A percentile compares a stretch with the other conserved stretches of the same genome.
These are phyloP conservation scores for Panorpa germanica DNA, from an alignment of 2,888 invertebrate species.

Conservation along the genomic window DNA sequence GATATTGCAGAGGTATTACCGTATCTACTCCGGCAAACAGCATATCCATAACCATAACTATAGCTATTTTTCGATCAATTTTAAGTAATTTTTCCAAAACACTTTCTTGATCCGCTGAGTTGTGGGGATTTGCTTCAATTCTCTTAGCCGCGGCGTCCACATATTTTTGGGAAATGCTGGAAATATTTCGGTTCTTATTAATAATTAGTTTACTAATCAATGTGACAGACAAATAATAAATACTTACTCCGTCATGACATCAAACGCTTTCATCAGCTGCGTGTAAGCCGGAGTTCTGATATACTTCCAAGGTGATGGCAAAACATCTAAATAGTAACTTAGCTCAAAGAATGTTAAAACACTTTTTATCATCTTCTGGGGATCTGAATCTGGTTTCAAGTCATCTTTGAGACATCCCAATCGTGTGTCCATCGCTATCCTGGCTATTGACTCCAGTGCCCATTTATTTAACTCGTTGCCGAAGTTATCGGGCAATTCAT, in stretches of 20 bases:
- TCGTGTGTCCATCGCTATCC: conserved; percentile 16
- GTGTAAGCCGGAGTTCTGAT: conserved; percentile 5
- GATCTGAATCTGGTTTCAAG: conserved; percentile 2
- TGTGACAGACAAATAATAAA: no score
- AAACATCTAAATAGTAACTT: conserved; percentile 6
- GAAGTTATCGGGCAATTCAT: conserved; percentile 34
- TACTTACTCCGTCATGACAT: conserved; percentile 4
- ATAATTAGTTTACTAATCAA: not conserved
- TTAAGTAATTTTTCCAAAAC: conserved; percentile 41
- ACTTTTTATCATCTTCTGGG: conserved; percentile 5
- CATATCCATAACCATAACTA: conserved; percentile 48
- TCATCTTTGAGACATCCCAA: conserved; percentile 6
- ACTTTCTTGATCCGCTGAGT: conserved; percentile 32
- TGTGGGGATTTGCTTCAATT: conserved; percentile 14
- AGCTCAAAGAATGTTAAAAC: conserved; percentile 2
- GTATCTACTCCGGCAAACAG: no score
- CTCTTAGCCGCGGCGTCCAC: conserved; percentile 19
- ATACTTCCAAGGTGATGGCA: conserved; percentile 5
- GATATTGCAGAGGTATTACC: no score
- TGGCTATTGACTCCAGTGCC: conserved; percentile 27
- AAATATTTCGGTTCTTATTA: conserved; percentile 8
- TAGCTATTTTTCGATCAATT: conserved; percentile 37
- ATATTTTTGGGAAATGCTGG: conserved; percentile 20
- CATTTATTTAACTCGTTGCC: conserved; percentile 33
- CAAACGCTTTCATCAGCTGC: conserved; percentile 7